These are phyloP conservation scores for Polydesmus complanatus DNA, from an alignment of 2,888 invertebrate species.

Conservation along the genomic window DNA sequence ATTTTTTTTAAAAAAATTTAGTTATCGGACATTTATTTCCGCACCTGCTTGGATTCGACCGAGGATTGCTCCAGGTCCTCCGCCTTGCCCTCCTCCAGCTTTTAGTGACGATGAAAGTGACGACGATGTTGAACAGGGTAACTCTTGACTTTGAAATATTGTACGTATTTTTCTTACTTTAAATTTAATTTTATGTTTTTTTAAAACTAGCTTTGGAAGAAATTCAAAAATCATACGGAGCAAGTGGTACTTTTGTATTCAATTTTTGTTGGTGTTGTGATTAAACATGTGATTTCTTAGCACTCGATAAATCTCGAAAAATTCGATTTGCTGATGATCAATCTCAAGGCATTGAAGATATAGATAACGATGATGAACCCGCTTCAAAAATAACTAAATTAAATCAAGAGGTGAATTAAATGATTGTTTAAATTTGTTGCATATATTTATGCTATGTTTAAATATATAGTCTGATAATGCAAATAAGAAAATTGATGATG, in stretches of 20 bases:
- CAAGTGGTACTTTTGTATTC: conserved; percentile 18
- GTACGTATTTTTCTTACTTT: background rate
- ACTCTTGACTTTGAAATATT: no score
- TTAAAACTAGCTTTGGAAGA: conserved; percentile 18
- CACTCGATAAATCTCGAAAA: conserved; percentile 37
- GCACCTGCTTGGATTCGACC: background rate
- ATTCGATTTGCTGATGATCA: conserved; percentile 50
- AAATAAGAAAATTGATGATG: background rate
- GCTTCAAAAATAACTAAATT: background rate
- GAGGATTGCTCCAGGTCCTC: conserved; percentile 59
- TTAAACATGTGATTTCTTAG: conserved; percentile 25
- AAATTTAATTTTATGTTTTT: background rate
- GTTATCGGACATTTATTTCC: background rate
- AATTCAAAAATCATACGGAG: conserved; percentile 19
- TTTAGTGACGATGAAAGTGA: conserved; percentile 49
- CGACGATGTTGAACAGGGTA: conserved; percentile 19
- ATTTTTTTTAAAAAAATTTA: background rate
- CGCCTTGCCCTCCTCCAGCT: conserved; percentile 68
- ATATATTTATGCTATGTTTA: no score
- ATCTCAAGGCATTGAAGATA: conserved; percentile 37
- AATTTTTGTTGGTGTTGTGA: no score
- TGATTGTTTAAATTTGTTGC: no score
- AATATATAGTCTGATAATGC: no score
- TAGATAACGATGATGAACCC: conserved; percentile 28
- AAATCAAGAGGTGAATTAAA: background rate